Evolutionary conservation across 2,797 vertebrate species (phyloP), one percentile per base, ranked within the genome.

Genomic region (Serranus cabrilla): DNA sequence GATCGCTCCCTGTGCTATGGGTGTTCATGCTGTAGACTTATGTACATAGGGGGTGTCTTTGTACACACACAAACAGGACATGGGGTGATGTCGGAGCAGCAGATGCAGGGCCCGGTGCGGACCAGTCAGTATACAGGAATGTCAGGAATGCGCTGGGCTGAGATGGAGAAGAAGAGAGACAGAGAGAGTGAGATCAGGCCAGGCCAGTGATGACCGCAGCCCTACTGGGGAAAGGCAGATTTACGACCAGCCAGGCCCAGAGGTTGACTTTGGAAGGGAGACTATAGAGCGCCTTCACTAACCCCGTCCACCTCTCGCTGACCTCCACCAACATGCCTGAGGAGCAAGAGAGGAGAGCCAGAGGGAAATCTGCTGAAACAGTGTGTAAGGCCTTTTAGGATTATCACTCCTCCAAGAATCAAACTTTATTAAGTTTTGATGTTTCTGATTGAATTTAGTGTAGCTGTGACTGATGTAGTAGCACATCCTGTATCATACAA

Each of bases 81-180:
- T 34, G 61, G 63, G 45, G 60, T 62, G 58, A 76, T 84, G 71
- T 73, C 2, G n/a, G 34, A 78, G 75, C 74, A 87, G 83, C 91
- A 91, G 87, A 92, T 88, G 85, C 80, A 84, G 66, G 70, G 78
- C 74, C 60, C 31, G 39, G 57, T 84, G 65, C 40, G 27, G 79
- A 78, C 66, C 76, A 87, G 90, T 92, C 89, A 91, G 81, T 78
- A 62, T 81, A 75, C 45, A 78, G 89, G 93, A 93, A 96, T 95
- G 91, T 85, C n/a, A 88, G 87, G 91, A 94, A 95, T 94, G 90
- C 84, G 76, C 64, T 71, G 82, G 80, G 67, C 74, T 71, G 82
- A 79, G 78, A 79, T 51, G 81, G 74, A 77, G 69, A 34, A 27
- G 27, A 27, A 68, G 65, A 71, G 25, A 34, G 37, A 61, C 63